Evolutionary conservation across 1,140 invertebrate genomes (phyloP), one percentile per base, ranked within the genome.

Genomic region (Brachionus angularis): DNA sequence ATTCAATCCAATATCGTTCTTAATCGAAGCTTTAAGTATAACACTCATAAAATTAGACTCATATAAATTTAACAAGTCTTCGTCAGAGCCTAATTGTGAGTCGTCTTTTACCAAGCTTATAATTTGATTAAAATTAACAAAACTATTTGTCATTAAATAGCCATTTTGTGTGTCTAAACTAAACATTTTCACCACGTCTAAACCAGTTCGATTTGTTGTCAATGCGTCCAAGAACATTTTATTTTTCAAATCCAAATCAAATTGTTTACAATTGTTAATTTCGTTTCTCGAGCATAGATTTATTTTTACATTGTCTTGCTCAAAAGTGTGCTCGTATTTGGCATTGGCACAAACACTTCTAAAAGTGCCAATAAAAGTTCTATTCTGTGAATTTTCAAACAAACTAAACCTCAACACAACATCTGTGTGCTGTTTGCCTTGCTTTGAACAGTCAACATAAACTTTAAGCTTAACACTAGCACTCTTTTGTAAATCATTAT

Each of bases 401-500:
- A 67, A 44, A 34, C 33, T 50, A 46, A 29, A 67, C 0, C 16
- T 18, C n/a, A 58, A 39, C 0, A 4, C 14, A 47, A 12, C 16
- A 1, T 18, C 29, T 1, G 42, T 29, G 10, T 42, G 39, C 10
- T 42, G 10, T 18, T 34, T 47, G 4, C 16, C 25, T 18, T 5
- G 16, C 23, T 5, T 67, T 10, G 42, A 47, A 67, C 62, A 67
- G 14, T 67, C 42, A 7, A 67, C n/a, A 31, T 25, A 18, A 10
- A 67, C 29, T 50, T 46, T 67, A 50, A 27, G 33, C 14, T 47
- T 46, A 0, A 67, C 62, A 14, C 8, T 27, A n/a, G 62, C 62
- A 29, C n/a, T 50, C 36, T 67, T 67, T 67, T 67, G 62, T 33
- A 67, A 18, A 46, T 50, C 27, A 5, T 29, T 34, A 67, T 67